phyloP scores from a whole-genome alignment of 2,113 vertebrate species.

The Sus scrofa region DNA sequence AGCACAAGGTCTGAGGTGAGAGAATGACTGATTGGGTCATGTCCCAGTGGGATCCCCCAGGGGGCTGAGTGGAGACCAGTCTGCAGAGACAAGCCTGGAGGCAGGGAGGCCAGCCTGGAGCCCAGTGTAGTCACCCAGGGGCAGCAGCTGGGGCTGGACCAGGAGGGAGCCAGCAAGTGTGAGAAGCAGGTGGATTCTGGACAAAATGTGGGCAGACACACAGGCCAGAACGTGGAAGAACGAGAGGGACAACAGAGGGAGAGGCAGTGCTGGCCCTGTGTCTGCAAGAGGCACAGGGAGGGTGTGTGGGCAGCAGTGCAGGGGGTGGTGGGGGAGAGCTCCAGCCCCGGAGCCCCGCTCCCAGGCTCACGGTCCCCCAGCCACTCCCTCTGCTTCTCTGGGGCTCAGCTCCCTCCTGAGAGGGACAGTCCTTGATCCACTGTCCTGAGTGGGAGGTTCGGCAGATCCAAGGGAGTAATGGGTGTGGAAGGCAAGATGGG shows the following conservation, averaged over 20 bases:
- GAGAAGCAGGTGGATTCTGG: accelerated
- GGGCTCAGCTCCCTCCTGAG: neutral
- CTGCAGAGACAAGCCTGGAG: accelerated
- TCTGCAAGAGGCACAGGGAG: neutral
- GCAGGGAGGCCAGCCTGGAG: accelerated
- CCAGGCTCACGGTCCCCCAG: neutral
- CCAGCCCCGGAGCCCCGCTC: neutral
- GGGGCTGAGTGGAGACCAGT: neutral
- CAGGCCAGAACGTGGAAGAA: no score
- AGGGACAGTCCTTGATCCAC: neutral
- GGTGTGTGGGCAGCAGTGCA: accelerated
- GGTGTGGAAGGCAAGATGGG: no score
- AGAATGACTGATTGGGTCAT: neutral
- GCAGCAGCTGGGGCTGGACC: neutral
- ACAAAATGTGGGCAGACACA: neutral
- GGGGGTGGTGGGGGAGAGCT: no score
- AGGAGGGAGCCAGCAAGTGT: accelerated
- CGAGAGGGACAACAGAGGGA: neutral
- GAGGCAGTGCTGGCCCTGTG: no score
- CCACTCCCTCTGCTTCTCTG: neutral
- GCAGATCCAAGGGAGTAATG: neutral
- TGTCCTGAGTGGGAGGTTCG: neutral
- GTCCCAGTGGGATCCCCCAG: no score
- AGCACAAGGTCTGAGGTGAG: accelerated
- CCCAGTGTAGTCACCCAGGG: accelerated